phyloP scores from a whole-genome alignment of 2,888 invertebrate species.

The Mechanitis mazaeus region DNA sequence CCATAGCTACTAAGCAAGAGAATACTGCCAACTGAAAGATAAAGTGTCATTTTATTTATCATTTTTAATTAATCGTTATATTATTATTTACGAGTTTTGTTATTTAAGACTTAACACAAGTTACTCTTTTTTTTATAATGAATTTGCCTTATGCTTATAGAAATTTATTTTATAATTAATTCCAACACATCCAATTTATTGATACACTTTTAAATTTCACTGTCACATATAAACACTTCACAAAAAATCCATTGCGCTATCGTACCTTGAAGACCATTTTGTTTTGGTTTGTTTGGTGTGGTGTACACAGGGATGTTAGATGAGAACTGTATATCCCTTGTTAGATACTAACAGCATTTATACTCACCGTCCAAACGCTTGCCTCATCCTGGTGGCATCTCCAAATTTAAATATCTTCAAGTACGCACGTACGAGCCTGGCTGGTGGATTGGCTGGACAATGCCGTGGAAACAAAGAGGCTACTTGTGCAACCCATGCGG shows the following conservation, averaged over 20 bases:
- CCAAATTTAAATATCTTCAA: conserved; percentile 77
- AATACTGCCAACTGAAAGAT: conserved; percentile 62
- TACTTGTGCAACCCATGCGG: conserved; percentile 64
- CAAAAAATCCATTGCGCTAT: conserved; percentile 40
- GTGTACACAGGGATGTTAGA: conserved; percentile 60
- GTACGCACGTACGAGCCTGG: conserved; percentile 70
- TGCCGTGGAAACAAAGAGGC: conserved; percentile 66
- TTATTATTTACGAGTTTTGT: too few species aligned
- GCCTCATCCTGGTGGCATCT: conserved; percentile 73
- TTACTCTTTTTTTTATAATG: too few species aligned
- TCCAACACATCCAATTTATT: conserved; percentile 24
- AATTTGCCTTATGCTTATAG: too few species aligned
- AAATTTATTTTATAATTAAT: too few species aligned
- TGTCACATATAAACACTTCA: conserved; percentile 40
- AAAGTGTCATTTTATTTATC: conserved; percentile 27
- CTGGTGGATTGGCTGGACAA: conserved; percentile 65
- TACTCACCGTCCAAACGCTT: conserved; percentile 54
- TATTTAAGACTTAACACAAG: too few species aligned
- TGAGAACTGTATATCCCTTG: conserved; percentile 64
- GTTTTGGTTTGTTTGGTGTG: conserved; percentile 43
- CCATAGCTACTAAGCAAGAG: conserved; percentile 58
- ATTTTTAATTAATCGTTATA: conserved; percentile 15
- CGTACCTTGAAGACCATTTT: conserved; percentile 72
- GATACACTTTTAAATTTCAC: conserved; percentile 27
- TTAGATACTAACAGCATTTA: conserved; percentile 59